These are phyloP conservation scores for Drosophila sechellia DNA, from an alignment of 1,140 invertebrate species.

Conservation along the genomic window DNA sequence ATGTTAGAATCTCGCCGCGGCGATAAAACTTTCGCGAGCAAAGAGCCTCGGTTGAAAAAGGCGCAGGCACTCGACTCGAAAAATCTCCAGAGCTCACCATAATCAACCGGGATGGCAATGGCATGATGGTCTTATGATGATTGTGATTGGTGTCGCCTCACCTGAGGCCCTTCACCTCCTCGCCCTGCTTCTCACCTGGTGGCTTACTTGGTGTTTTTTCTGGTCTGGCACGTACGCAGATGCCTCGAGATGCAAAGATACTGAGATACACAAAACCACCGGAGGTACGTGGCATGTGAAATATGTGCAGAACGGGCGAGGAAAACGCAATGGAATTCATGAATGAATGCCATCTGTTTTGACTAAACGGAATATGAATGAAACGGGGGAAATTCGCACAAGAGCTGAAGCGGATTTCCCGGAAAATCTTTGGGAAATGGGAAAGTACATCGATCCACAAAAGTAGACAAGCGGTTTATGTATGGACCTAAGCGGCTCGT, in stretches of 20 bases:
- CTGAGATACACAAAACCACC: conserved; percentile 27
- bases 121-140: conserved; percentile 68
- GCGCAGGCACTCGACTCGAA: conserved; percentile 21
- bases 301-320: conserved; percentile 39
- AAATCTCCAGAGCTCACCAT: conserved; percentile 63
- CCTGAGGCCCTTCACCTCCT: conserved; percentile 44
- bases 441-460: not conserved
- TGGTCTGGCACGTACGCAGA: conserved; percentile 64
- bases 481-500: too few relatives aligned
- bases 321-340: conserved; percentile 64
- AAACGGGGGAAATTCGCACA: conserved; percentile 7
- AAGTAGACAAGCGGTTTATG: conserved; percentile 14
- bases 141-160: conserved; percentile 79
- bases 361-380: conserved; percentile 27
- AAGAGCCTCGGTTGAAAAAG: conserved; percentile 7
- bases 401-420: not conserved
- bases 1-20: conserved; percentile 80
- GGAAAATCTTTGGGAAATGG: conserved; percentile 16
- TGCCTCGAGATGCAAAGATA: conserved; percentile 33
- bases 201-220: conserved; percentile 1
- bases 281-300: conserved; percentile 65
- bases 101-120: conserved; percentile 70
- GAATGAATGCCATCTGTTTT: conserved; percentile 64
- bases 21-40: conserved; percentile 74
- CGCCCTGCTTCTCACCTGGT: not conserved